Evolutionary conservation across 2,888 invertebrate species (phyloP), one percentile per base, ranked within the genome.

Genomic region (Perizoma flavofasciatum): DNA sequence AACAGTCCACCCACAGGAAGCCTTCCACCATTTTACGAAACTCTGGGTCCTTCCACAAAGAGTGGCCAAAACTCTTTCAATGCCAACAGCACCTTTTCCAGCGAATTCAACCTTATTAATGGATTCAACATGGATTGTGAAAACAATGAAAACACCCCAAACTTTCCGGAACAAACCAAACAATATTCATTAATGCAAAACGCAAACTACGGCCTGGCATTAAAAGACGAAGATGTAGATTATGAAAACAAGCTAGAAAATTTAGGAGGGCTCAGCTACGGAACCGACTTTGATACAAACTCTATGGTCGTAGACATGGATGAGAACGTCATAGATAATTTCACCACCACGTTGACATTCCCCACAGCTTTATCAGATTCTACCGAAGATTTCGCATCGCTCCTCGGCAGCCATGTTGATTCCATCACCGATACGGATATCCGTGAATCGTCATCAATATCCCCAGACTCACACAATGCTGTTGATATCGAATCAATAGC

Each of bases 21-120:
- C 53, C 88, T 97, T 63, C 97, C 97, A n/a, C 97, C 97, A 0
- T 97, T 97, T 78, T 97, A 97, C 82, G 97, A 97, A 86, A 96
- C 96, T 7, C 92, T 97, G 0, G 92, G 90, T 22, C 89, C 91
- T 11, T 89, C 89, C 4, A 89, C 90, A 11, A 97, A 97, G 83
- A 95, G 95, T 52, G 96, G 96, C 9, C 96, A 96, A 76, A 95
- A 94, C 68, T 93, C 94, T 8, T 96, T 94, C 76, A 95, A 95
- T 77, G 94, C 95, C 33, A 94, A 94, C 73, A 93, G 95, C 40
- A 94, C 92, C 69, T 95, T 95, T 72, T 86, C 93, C 33, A 96
- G 95, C 77, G 94, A 94, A 60, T 96, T 95, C 81, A 90, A 95
- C 45, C 93, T 96, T 53, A 93, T 96, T 9, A 94, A 94, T 73